Evolutionary conservation across 2,888 invertebrate species (phyloP).

Genomic region (Sarcophaga rosellei): DNA sequence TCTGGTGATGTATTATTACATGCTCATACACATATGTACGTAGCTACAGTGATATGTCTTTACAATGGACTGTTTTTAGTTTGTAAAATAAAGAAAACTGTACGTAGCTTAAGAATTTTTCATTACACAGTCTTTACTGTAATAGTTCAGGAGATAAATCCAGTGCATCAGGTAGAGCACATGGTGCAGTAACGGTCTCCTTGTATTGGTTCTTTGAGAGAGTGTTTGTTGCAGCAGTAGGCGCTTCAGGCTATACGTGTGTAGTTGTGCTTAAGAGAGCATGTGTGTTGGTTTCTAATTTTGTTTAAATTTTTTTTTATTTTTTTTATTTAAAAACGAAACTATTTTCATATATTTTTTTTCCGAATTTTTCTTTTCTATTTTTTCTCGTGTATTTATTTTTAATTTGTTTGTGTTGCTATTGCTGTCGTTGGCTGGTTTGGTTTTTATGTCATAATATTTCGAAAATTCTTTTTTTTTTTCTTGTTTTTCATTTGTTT

Average conservation of each 20-base stretch:
- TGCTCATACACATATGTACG: neutral
- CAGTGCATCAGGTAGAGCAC: too few relatives aligned
- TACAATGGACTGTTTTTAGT: neutral
- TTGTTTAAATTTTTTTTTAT: too few relatives aligned
- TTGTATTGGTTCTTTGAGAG: too few relatives aligned
- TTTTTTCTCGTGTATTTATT: neutral
- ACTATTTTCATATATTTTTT: neutral
- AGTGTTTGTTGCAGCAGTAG: too few relatives aligned
- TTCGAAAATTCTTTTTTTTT: neutral
- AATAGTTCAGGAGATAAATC: too few relatives aligned
- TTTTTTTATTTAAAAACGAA: neutral
- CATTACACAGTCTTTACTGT: too few relatives aligned
- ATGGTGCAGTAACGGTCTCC: neutral
- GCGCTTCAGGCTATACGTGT: neutral
- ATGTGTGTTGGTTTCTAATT: neutral
- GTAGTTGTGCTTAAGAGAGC: too few relatives aligned
- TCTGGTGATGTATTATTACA: neutral
- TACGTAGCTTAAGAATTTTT: too few relatives aligned
- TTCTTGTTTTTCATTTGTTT: neutral
- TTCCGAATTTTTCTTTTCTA: neutral
- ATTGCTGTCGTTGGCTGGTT: neutral
- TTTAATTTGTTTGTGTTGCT: neutral
- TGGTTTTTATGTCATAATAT: conserved; percentile 13
- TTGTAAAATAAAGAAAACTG: too few relatives aligned
- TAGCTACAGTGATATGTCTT: neutral